A percentile compares a stretch with the other conserved stretches of the same genome.
Conservation (phyloP, 2,888 invertebrate genomes). For the Agonopterix alstromeriana region DNA sequence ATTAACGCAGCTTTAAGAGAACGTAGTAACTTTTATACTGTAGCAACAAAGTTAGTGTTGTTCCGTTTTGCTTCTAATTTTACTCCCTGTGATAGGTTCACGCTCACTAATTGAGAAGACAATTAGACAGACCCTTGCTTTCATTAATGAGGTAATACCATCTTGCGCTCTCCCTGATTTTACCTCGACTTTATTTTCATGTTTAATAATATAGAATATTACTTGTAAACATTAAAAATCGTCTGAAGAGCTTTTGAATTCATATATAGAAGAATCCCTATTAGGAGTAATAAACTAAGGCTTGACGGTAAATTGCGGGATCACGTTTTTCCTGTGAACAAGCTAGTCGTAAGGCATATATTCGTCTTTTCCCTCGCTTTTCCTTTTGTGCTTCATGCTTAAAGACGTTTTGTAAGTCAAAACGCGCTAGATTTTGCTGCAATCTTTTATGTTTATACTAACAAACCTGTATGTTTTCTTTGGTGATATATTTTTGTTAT, state of each 20-base stretch:
- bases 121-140: slow-evolving; percentile 53
- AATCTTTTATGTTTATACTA: slow-evolving; percentile 1
- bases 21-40: too few species aligned
- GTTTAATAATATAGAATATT: too few species aligned
- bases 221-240: too few species aligned
- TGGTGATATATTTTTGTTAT: too few species aligned
- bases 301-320: too few species aligned
- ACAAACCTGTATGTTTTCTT: too few species aligned
- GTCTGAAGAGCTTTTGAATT: background rate
- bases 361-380: background rate
- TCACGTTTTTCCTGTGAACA: background rate
- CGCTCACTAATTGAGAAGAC: slow-evolving; percentile 63
- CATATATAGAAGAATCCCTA: background rate
- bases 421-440: slow-evolving; percentile 3
- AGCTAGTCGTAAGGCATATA: background rate
- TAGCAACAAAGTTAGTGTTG: too few species aligned
- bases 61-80: background rate
- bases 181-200: background rate
- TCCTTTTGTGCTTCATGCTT: slow-evolving; percentile 5
- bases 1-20: too few species aligned
- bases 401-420: slow-evolving; percentile 6
- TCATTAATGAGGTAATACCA: slow-evolving; percentile 62
- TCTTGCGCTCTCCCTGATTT: slow-evolving; percentile 25
- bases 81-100: slow-evolving; percentile 15
- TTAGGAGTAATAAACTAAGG: too few species aligned